A percentile compares a stretch with the other conserved stretches of the same genome.
Conservation (phyloP, 2,888 invertebrate genomes). For the Ectemnius lituratus region DNA sequence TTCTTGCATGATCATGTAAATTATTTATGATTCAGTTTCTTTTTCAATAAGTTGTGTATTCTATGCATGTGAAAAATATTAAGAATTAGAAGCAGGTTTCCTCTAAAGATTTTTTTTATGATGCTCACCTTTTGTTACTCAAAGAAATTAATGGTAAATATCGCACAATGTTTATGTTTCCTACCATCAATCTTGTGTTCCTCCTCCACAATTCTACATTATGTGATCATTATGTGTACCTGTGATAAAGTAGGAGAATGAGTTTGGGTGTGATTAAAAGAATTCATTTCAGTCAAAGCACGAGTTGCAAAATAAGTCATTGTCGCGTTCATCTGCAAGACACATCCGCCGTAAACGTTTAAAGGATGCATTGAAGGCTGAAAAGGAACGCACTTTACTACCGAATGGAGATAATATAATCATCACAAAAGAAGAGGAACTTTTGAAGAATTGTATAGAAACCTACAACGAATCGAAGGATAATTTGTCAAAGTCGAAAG, state of each 20-base stretch:
- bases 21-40: too few species aligned
- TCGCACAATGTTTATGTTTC: too few species aligned
- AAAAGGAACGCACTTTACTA: slow-evolving; percentile 16
- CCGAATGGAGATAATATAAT: slow-evolving; percentile 10
- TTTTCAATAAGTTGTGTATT: too few species aligned
- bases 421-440: slow-evolving; percentile 44
- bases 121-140: too few species aligned
- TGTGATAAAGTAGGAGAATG: too few species aligned
- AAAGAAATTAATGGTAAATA: too few species aligned
- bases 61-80: too few species aligned
- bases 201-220: too few species aligned
- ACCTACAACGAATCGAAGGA: slow-evolving; percentile 2
- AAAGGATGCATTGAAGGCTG: slow-evolving; percentile 64
- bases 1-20: too few species aligned
- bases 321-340: slow-evolving; percentile 65
- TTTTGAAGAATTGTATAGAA: not conserved
- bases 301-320: slow-evolving; percentile 6
- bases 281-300: not conserved
- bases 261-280: too few species aligned
- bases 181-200: not conserved
- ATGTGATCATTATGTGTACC: too few species aligned
- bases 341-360: slow-evolving; percentile 70
- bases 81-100: not conserved
- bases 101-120: not conserved
- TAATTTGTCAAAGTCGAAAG: slow-evolving; percentile 22